Evolutionary conservation across 2,888 invertebrate genomes (phyloP).

Genomic region (Nephrotoma appendiculata): DNA sequence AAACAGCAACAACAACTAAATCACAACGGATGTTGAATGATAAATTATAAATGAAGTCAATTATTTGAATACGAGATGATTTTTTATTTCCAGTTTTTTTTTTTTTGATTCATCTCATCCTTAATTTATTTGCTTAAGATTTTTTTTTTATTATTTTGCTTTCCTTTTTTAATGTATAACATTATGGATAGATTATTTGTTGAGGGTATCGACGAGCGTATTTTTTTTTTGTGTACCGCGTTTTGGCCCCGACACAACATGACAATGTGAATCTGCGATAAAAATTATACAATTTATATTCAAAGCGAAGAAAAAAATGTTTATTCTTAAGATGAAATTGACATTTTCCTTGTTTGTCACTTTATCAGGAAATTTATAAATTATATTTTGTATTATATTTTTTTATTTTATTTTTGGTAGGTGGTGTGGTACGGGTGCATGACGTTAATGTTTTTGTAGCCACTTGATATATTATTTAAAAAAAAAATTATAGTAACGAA

Average conservation of each 20-base stretch:
- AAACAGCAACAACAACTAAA: neutral
- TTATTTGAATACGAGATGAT: slow-evolving; percentile 1
- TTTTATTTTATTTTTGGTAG: neutral
- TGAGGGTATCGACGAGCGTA: neutral
- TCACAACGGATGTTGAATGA: slow-evolving; percentile 2
- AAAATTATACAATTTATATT: neutral
- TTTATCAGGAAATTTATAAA: neutral
- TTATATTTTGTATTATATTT: neutral
- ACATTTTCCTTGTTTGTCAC: neutral
- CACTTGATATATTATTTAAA: neutral
- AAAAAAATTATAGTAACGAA: neutral
- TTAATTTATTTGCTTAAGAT: neutral
- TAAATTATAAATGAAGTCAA: slow-evolving; percentile 4
- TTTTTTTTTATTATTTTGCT: neutral
- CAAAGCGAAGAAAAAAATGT: neutral
- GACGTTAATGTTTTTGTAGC: neutral
- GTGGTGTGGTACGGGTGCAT: neutral
- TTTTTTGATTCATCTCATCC: neutral
- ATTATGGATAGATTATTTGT: slow-evolving; percentile 1
- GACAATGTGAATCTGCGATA: neutral
- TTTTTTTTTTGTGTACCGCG: neutral
- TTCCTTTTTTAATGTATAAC: neutral
- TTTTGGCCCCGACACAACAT: neutral
- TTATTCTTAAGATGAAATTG: neutral
- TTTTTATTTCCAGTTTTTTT: neutral